phyloP scores from a whole-genome alignment of 2,888 invertebrate genomes.

The Lithophane ornitopus region DNA sequence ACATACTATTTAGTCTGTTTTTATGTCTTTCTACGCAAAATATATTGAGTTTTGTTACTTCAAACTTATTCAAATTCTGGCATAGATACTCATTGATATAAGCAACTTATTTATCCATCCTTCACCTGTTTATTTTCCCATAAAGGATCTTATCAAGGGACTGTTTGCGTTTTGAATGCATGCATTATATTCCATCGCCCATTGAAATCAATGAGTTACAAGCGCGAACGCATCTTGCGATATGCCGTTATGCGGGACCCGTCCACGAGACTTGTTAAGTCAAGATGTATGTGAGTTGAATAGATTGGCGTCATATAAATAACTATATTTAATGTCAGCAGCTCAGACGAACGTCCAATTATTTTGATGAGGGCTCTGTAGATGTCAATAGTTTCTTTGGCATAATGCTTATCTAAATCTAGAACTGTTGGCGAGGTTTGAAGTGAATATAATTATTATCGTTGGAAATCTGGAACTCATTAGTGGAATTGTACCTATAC shows the following conservation, averaged over 20 bases:
- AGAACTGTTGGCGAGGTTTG: neutral
- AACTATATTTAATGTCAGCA: slow-evolving; percentile 49
- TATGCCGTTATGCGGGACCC: slow-evolving; percentile 66
- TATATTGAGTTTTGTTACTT: slow-evolving; percentile 20
- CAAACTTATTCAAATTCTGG: slow-evolving; percentile 10
- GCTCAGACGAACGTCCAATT: slow-evolving; percentile 40
- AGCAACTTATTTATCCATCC: slow-evolving; percentile 25
- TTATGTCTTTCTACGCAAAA: neutral
- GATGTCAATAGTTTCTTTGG: slow-evolving; percentile 24
- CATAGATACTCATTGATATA: neutral
- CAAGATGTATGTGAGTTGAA: slow-evolving; percentile 52
- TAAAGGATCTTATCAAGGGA: slow-evolving; percentile 48
- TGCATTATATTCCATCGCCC: slow-evolving; percentile 67
- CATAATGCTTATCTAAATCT: slow-evolving; percentile 8
- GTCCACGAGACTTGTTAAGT: slow-evolving; percentile 51
- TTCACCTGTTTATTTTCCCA: slow-evolving; percentile 41
- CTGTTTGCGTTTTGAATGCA: slow-evolving; percentile 54
- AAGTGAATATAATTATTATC: neutral
- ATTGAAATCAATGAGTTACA: slow-evolving; percentile 74
- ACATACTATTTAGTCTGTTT: neutral
- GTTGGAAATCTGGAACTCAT: neutral
- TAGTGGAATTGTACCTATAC: neutral
- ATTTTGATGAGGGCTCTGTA: slow-evolving; percentile 34
- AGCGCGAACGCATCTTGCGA: slow-evolving; percentile 61
- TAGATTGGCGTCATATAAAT: slow-evolving; percentile 57